phyloP scores from a whole-genome alignment of 2,113 vertebrate genomes.

The Gambusia affinis region DNA sequence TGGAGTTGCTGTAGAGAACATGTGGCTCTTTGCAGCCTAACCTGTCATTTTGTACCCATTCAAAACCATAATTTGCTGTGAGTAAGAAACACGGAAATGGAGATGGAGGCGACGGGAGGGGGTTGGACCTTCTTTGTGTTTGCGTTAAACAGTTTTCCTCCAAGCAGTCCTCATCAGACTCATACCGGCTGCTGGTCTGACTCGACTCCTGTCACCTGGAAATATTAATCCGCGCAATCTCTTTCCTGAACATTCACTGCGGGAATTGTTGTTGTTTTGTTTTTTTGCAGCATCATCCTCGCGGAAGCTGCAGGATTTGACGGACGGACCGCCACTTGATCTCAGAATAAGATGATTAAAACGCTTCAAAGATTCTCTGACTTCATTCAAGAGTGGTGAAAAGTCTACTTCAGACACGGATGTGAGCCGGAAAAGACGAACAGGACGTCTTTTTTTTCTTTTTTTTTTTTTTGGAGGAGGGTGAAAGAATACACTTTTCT shows the following conservation, averaged over 20 bases:
- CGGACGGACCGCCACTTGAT: not conserved
- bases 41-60: constrained; percentile 20
- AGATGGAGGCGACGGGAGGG: constrained; percentile 16
- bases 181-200: constrained; percentile 4
- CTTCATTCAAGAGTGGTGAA: constrained; percentile 29
- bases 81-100: constrained; percentile 76
- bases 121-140: constrained; percentile 29
- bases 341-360: constrained; percentile 18
- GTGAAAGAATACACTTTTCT: constrained; percentile 28
- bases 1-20: not conserved
- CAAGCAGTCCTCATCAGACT: constrained; percentile 24
- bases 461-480: too few relatives aligned
- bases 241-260: not conserved
- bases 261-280: too few relatives aligned
- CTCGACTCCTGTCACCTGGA: not conserved
- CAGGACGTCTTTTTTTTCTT: not conserved
- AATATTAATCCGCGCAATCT: not conserved
- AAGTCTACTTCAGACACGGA: constrained; percentile 24
- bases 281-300: constrained; percentile 7
- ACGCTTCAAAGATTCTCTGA: not conserved
- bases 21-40: not conserved
- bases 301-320: not conserved
- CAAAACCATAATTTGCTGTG: constrained; percentile 37
- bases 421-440: constrained; percentile 11
- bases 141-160: constrained; percentile 24